phyloP scores from a whole-genome alignment of 2,888 invertebrate species.

The Oxyteleia sp. region DNA sequence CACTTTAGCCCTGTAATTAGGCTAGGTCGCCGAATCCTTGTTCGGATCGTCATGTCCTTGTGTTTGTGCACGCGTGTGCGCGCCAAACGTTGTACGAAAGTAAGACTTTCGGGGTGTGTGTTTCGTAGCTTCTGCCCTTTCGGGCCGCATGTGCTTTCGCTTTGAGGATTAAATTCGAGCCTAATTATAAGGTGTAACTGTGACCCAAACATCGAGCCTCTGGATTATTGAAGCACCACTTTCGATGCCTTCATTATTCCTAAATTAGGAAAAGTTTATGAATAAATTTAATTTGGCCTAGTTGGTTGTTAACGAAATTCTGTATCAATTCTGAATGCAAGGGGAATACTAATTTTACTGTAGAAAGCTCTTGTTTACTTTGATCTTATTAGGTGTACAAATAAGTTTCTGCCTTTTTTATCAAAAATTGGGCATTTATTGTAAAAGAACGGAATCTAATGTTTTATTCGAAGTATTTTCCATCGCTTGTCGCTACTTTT shows the following conservation, averaged over 20 bases:
- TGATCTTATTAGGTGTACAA: no score
- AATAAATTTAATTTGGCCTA: no score
- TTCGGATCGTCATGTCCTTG: constrained; percentile 54
- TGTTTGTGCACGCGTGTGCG: constrained; percentile 17
- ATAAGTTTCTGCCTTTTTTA: no score
- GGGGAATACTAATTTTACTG: no score
- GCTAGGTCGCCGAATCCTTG: constrained; percentile 72
- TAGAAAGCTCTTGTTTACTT: no score
- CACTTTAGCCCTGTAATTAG: constrained; percentile 74
- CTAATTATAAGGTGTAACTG: constrained; percentile 67
- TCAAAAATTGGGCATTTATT: no score
- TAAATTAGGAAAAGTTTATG: constrained; percentile 11
- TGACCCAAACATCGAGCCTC: constrained; percentile 49
- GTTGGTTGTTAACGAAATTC: no score
- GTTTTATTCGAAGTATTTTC: no score
- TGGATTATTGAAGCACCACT: constrained; percentile 22
- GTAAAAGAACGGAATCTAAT: no score
- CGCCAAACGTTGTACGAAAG: constrained; percentile 57
- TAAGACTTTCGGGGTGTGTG: constrained; percentile 62
- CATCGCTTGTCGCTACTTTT: no score
- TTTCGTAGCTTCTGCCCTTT: constrained; percentile 69
- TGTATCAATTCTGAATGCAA: no score
- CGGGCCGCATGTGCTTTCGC: constrained; percentile 39
- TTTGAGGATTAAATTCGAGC: constrained; percentile 59
- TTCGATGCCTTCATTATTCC: constrained; percentile 42